Percentiles rank a stretch among this genome's conserved stretches.
Evolutionary conservation across 2,113 vertebrate species (phyloP).

Genomic region (Podarcis muralis): DNA sequence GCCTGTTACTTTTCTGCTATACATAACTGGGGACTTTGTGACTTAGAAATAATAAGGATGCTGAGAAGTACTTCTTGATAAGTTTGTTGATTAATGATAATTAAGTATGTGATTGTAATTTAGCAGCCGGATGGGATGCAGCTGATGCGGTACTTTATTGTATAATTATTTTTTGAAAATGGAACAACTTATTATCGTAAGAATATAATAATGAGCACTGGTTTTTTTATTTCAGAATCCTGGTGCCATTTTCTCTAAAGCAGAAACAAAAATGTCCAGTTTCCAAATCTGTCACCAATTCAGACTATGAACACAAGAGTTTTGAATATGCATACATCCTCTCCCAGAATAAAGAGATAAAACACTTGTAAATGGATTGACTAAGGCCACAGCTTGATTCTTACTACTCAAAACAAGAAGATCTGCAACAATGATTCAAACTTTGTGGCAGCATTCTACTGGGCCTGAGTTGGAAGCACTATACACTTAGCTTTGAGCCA

Average conservation of each 20-base stretch:
- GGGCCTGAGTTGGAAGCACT: too few species aligned
- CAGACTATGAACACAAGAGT: not conserved
- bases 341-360: not conserved
- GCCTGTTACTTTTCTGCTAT: not conserved
- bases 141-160: conserved; percentile 40
- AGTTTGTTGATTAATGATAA: conserved; percentile 43
- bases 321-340: too few species aligned
- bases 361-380: not conserved
- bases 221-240: not conserved
- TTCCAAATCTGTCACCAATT: not conserved
- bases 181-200: conserved; percentile 25
- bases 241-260: not conserved
- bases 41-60: conserved; percentile 31
- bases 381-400: not conserved
- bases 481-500: too few species aligned
- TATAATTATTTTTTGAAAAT: conserved; percentile 54
- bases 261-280: not conserved
- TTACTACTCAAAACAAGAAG: not conserved
- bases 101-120: conserved; percentile 51
- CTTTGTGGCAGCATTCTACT: too few species aligned
- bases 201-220: not conserved
- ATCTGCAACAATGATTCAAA: not conserved
- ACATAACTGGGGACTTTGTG: not conserved
- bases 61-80: conserved; percentile 26
- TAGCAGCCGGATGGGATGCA: conserved; percentile 35